Conservation (phyloP, 2,797 vertebrate genomes). For the Eulemur coronatus region DNA sequence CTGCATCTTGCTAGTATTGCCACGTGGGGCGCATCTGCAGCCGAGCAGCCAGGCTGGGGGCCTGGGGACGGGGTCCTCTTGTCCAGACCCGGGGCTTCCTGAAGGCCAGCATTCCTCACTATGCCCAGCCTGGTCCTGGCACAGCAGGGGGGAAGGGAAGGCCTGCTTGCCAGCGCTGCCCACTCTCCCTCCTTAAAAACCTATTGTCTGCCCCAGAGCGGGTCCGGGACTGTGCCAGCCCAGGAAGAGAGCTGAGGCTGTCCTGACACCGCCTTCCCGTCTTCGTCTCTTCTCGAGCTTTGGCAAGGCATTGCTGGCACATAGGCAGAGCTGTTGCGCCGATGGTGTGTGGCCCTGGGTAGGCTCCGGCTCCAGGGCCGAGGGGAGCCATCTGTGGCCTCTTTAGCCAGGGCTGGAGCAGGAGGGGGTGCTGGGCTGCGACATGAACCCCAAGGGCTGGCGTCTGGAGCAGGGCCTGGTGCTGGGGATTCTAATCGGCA, state of each 20-base stretch:
- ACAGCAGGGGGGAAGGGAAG: background rate
- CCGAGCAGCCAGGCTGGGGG: background rate
- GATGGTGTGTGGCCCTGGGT: rapidly evolving
- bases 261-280: background rate
- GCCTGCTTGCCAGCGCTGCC: background rate
- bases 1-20: rapidly evolving
- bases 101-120: background rate
- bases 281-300: background rate
- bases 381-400: background rate
- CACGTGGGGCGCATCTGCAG: background rate
- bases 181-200: background rate
- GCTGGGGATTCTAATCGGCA: background rate
- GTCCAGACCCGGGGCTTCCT: background rate
- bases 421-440: too few species aligned
- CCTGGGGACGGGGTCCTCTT: too few species aligned
- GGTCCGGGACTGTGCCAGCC: background rate
- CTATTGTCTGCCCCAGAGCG: background rate
- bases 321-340: background rate
- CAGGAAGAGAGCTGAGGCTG: background rate
- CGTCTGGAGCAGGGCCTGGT: background rate
- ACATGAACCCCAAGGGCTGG: background rate
- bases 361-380: background rate
- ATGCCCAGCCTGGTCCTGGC: background rate
- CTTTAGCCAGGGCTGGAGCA: background rate
- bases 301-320: background rate